Evolutionary conservation across 2,113 vertebrate genomes (phyloP), one percentile per base, ranked within the genome.

Genomic region (Polypterus senegalus): DNA sequence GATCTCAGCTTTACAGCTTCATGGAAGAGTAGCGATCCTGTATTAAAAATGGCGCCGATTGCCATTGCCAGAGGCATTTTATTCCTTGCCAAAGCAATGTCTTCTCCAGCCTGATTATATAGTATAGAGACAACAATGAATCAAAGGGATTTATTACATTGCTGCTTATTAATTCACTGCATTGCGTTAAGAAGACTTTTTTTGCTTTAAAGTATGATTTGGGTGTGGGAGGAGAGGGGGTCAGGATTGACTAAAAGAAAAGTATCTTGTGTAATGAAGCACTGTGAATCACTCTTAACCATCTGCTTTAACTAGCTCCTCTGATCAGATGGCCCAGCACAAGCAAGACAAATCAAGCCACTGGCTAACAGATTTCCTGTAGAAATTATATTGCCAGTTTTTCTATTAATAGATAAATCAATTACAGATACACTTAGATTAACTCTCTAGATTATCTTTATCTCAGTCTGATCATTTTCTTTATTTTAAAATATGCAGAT

Each of bases 161-260:
- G 71, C 70, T 60, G 72, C 74, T 79, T 82, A 84, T 81, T 84
- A 83, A 81, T 81, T 80, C 79, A 73, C 49, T 7, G 49, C 49
- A 7, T 51, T 7, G 49, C 9, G 49, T 7, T 51, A 51, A 6
- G 6, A 51, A 51, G 9, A 51, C 49, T 7, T 2, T 9, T 51
- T 6, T 51, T 51, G 49, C 9, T 51, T 51, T 51, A 9, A 51
- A 51, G 49, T 51, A 51, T 51, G 49, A 9, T 6, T 51, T 51
- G 49, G 49, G 9, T 2, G 9, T 7, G 49, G 27, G 27, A 27
- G 27, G 49, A 9, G 49, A 51, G 49, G 49, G 49, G 9, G 6
- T 6, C 9, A 51, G 6, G 6, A 9, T 6, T 51, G 6, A 7
- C 6, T 7, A 51, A 51, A 51, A 51, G 9, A 51, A 51, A 51